Evolutionary conservation across 64 coral and sea anemone species (phyloP).

Genomic region (Montipora cactus): DNA sequence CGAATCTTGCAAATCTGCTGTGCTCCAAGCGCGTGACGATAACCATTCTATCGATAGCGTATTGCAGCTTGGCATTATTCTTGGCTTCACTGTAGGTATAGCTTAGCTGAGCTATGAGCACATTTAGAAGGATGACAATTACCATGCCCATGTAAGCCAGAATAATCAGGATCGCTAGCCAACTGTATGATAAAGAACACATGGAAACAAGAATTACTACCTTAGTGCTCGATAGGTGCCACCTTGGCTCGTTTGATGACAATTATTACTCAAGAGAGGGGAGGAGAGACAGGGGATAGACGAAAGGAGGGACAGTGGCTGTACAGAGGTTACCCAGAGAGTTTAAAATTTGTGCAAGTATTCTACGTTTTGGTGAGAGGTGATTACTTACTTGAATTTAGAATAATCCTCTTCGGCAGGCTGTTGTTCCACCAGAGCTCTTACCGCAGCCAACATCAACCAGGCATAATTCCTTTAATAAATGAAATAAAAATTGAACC

Average conservation of each 20-base stretch:
- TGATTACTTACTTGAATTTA: slow-evolving; percentile 83
- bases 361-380: background rate
- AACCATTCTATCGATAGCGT: slow-evolving; percentile 84
- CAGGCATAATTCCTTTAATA: slow-evolving; percentile 74
- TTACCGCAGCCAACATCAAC: slow-evolving; percentile 81
- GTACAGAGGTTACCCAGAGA: background rate
- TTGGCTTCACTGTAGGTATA: slow-evolving; percentile 95
- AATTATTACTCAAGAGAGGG: too few relatives aligned
- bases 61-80: slow-evolving; percentile 86
- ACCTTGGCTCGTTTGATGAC: too few relatives aligned
- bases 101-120: slow-evolving; percentile 95
- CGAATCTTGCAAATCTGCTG: slow-evolving; percentile 84
- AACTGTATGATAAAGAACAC: slow-evolving; percentile 23
- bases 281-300: too few relatives aligned
- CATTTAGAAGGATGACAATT: slow-evolving; percentile 90
- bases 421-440: slow-evolving; percentile 87
- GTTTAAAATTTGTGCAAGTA: background rate
- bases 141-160: slow-evolving; percentile 96
- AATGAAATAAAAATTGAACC: background rate
- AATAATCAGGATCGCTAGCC: slow-evolving; percentile 85
- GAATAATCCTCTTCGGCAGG: slow-evolving; percentile 86
- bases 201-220: too few relatives aligned
- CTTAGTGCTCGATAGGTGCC: too few relatives aligned
- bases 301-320: too few relatives aligned
- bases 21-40: slow-evolving; percentile 89